These are phyloP conservation scores for Neosilurus mollespiculum DNA, from an alignment of 2,797 vertebrate genomes.

Conservation along the genomic window DNA sequence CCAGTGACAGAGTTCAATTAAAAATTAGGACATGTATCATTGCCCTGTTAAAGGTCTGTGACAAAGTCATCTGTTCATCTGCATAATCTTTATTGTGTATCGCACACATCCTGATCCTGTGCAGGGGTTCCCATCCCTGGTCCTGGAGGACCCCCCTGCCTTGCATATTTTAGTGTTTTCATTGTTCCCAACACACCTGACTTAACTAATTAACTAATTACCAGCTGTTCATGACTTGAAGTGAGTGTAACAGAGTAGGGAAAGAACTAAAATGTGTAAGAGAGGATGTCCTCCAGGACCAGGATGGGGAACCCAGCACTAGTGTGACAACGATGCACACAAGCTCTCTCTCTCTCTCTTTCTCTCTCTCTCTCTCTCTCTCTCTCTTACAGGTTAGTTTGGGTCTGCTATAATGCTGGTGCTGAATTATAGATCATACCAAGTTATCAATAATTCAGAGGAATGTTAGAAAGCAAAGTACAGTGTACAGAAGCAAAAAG, in stretches of 20 bases:
- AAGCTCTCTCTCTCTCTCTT: no score
- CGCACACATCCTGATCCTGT: slow-evolving; percentile 1
- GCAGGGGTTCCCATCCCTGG: not conserved
- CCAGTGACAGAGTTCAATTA: slow-evolving; percentile 7
- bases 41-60: not conserved
- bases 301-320: no score
- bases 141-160: no score
- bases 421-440: slow-evolving; percentile 66
- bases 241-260: no score
- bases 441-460: slow-evolving; percentile 62
- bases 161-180: no score
- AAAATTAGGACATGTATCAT: slow-evolving; percentile 19
- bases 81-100: not conserved
- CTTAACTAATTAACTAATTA: no score
- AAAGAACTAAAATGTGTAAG: no score
- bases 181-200: no score
- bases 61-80: slow-evolving; percentile 28
- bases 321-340: no score
- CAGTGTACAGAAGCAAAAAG: slow-evolving; percentile 51
- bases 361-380: slow-evolving; percentile 6
- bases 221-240: no score
- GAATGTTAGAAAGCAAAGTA: slow-evolving; percentile 44
- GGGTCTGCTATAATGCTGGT: slow-evolving; percentile 48
- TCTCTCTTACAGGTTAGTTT: slow-evolving; percentile 47
- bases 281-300: no score